A percentile compares a stretch with the other conserved stretches of the same genome.
These are phyloP conservation scores for Hapalemur alaotrensis DNA, from an alignment of 2,797 vertebrate species.

Conservation along the genomic window DNA sequence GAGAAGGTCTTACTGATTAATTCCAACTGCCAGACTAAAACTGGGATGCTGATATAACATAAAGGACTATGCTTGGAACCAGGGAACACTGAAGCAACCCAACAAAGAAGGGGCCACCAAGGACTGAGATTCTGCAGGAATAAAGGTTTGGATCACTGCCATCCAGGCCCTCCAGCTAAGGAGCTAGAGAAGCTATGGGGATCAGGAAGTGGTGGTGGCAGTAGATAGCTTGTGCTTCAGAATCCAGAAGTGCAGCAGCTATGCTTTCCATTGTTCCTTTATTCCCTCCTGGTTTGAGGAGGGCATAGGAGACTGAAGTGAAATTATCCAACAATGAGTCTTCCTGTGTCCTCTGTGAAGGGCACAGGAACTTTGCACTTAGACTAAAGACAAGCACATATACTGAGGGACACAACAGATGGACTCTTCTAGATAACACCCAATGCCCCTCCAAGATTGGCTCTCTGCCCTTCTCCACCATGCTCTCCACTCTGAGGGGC, in stretches of 20 bases:
- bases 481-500: background rate
- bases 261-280: background rate
- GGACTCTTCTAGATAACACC: no score
- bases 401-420: no score
- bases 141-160: background rate
- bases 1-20: background rate
- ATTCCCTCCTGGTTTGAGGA: background rate
- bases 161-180: background rate
- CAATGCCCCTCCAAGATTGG: background rate
- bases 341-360: background rate
- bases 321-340: background rate
- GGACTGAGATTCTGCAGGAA: background rate
- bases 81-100: background rate
- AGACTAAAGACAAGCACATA: background rate
- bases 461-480: background rate
- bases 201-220: background rate
- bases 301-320: background rate
- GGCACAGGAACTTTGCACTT: background rate
- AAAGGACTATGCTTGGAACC: background rate
- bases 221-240: background rate
- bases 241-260: background rate
- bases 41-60: background rate
- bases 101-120: background rate
- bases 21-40: background rate
- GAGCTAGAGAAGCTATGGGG: background rate